Base-by-base conservation (phyloP, 2,113 vertebrate genomes). In the Corydoras maculifer region DNA sequence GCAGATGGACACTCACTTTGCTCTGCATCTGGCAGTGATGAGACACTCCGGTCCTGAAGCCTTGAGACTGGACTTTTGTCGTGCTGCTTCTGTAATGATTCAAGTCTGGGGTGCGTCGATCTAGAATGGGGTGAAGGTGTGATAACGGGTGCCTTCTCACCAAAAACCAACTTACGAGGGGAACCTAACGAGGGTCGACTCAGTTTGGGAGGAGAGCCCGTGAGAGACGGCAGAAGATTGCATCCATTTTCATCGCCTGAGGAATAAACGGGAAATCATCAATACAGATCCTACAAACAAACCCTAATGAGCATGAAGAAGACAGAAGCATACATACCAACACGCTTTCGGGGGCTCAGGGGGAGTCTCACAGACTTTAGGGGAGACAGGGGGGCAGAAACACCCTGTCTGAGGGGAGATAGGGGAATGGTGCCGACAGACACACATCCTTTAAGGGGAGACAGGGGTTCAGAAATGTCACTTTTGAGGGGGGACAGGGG, bases 341-440 rank as follows among this genome's bases (percentile, higher is more conserved):
- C 89, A 29, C 96, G 95, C 68, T 99, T 98, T 0, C 93, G 82
- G 29, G 96, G 95, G 73, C 95, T 98, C 58, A 98, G 86, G 0
- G 94, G 94, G 13, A 92, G 69, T 2, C 87, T 75, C 4, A 61
- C 62, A 10, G 75, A 65, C 35, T 43, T 18, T 43, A 57, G 4
- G 68, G 35, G 58, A 62, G 10, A 31, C 18, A 55, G 29, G 65
- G 78, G 9, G 62, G 4, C 12, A 51, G 18, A 5, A 2, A 65
- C 48, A 5, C 11, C 55, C 2, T 8, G 30, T 4, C 49, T 72
- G 8, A 48, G 0, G 0, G 60, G 65, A 62, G 66, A 71, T 0
- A 70, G 71, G 0, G 80, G 70, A 3, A 75, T 74, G 0, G 6
- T n/a, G 9, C 62, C 57, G 18, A 5, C 0, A 2, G 35, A 43